Conservation (phyloP, 2,888 invertebrate species). For the Dryocosmus kuriphilus region DNA sequence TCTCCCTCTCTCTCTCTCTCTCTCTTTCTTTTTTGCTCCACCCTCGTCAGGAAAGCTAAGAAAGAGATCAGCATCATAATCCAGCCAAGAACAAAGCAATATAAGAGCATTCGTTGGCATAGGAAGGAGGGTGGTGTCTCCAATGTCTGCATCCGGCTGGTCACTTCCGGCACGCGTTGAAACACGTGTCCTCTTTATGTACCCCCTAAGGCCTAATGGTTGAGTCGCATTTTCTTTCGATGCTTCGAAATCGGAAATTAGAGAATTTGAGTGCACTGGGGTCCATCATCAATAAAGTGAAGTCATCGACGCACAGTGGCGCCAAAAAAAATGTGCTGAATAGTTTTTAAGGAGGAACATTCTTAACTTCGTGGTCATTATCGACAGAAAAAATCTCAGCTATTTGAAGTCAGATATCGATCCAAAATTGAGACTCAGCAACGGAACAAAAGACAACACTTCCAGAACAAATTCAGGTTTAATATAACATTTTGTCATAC, state of each 20-base stretch:
- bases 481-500: too few relatives aligned
- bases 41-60: conserved; percentile 53
- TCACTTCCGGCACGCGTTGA: conserved; percentile 77
- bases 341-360: too few relatives aligned
- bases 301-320: conserved; percentile 7
- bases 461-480: too few relatives aligned
- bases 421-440: too few relatives aligned
- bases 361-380: too few relatives aligned
- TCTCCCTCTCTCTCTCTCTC: too few relatives aligned
- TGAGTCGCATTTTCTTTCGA: conserved; percentile 43
- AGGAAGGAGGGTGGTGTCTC: conserved; percentile 68
- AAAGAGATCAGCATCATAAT: conserved; percentile 64
- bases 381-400: too few relatives aligned
- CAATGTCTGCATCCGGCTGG: conserved; percentile 77
- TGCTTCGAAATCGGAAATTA: conserved; percentile 48
- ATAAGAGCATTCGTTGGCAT: conserved; percentile 48
- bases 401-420: too few relatives aligned
- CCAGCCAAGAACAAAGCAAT: conserved; percentile 65
- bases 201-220: conserved; percentile 46
- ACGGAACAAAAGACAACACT: too few relatives aligned
- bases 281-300: conserved; percentile 16
- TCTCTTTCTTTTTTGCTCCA: too few relatives aligned
- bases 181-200: conserved; percentile 70
- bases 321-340: too few relatives aligned
- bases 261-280: conserved; percentile 49